Percentiles rank a stretch among this genome's conserved stretches.
Conservation (phyloP, 2,113 vertebrate genomes). For the Bambusicola thoracicus region DNA sequence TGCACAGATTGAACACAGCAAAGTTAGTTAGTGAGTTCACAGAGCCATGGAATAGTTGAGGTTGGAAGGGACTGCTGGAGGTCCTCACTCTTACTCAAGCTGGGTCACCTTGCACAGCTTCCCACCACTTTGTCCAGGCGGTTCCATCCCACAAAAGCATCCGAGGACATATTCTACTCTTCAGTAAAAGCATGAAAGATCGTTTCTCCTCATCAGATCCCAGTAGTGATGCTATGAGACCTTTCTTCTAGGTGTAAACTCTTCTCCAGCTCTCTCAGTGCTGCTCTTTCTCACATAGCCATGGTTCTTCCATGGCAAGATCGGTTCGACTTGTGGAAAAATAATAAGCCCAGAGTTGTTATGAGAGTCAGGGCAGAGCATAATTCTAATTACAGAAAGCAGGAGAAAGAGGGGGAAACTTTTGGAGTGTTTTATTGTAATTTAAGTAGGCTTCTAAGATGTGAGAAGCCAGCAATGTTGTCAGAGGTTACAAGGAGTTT, state of each 20-base stretch:
- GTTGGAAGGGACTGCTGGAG: background rate
- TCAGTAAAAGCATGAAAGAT: background rate
- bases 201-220: background rate
- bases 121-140: background rate
- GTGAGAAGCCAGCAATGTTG: background rate
- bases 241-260: background rate
- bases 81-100: background rate
- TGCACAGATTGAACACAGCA: rapidly evolving
- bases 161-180: background rate
- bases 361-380: background rate
- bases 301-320: background rate
- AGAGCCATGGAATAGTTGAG: background rate
- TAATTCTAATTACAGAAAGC: slow-evolving; percentile 39
- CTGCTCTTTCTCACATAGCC: background rate
- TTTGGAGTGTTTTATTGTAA: slow-evolving; percentile 27
- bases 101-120: background rate
- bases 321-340: rapidly evolving
- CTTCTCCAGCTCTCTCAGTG: background rate
- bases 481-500: slow-evolving; percentile 32
- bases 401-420: background rate
- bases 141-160: background rate
- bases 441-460: slow-evolving; percentile 39
- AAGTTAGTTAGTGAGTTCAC: background rate
- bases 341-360: background rate
- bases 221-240: background rate